Percentiles rank a stretch among this genome's conserved stretches.
phyloP scores from a whole-genome alignment of 92 coral and sea anemone species.

The Palythoa caribaeorum region DNA sequence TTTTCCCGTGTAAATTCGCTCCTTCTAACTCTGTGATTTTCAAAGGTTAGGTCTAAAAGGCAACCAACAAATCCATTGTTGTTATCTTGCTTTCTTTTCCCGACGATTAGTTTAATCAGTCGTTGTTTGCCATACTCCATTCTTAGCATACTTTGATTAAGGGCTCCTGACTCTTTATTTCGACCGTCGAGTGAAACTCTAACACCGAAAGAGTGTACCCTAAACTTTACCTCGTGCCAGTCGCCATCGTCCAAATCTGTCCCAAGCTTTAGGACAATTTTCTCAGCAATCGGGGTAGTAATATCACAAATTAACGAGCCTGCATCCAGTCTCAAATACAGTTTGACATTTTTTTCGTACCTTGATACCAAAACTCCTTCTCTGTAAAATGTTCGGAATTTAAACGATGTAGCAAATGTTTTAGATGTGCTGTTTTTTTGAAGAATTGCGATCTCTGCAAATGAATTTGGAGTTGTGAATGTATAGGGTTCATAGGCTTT shows the following conservation, averaged over 20 bases:
- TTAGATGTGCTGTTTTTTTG: slow-evolving; percentile 65
- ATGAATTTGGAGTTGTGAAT: slow-evolving; percentile 66
- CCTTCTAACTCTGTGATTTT: slow-evolving; percentile 68
- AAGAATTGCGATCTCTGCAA: slow-evolving; percentile 68
- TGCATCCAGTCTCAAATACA: slow-evolving; percentile 65
- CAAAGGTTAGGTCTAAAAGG: slow-evolving; percentile 73
- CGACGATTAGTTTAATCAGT: slow-evolving; percentile 74
- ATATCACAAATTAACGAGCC: slow-evolving; percentile 79
- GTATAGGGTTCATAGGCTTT: slow-evolving; percentile 75
- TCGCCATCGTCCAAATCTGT: slow-evolving; percentile 84
- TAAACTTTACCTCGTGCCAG: slow-evolving; percentile 91
- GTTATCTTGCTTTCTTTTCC: slow-evolving; percentile 51
- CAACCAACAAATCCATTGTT: slow-evolving; percentile 90
- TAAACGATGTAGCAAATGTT: slow-evolving; percentile 76
- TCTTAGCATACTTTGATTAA: slow-evolving; percentile 65
- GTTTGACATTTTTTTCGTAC: slow-evolving; percentile 69
- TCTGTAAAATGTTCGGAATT: slow-evolving; percentile 81
- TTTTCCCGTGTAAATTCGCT: slow-evolving; percentile 52
- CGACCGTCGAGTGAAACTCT: slow-evolving; percentile 65
- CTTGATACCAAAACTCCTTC: slow-evolving; percentile 85
- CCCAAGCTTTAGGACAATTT: slow-evolving; percentile 67
- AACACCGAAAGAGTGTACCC: slow-evolving; percentile 50
- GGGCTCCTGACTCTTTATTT: slow-evolving; percentile 38
- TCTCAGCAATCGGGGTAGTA: slow-evolving; percentile 66
- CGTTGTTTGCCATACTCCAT: slow-evolving; percentile 77